Percentiles rank a stretch among this genome's conserved stretches.
phyloP scores from a whole-genome alignment of 2,888 invertebrate species.

The Cataglyphis albicans region DNA sequence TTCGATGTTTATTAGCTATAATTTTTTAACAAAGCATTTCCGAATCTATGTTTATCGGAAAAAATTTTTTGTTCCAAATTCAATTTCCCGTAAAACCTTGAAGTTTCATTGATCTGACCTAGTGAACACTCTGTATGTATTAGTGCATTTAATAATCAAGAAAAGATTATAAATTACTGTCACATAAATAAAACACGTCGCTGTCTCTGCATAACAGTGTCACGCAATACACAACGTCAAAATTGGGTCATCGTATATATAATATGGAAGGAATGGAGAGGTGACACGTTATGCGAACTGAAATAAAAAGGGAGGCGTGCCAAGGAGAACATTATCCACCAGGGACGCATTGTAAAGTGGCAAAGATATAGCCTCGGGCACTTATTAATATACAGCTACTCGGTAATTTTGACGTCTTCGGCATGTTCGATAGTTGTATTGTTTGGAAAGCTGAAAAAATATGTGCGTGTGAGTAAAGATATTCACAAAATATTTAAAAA shows the following conservation, averaged over 20 bases:
- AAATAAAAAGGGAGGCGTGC: slow-evolving; percentile 43
- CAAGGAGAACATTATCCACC: slow-evolving; percentile 28
- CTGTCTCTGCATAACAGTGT: neutral
- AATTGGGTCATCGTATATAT: slow-evolving; percentile 40
- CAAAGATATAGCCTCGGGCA: slow-evolving; percentile 14
- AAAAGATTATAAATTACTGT: slow-evolving; percentile 15
- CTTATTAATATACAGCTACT: slow-evolving; percentile 30
- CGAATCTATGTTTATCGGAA: too few species aligned
- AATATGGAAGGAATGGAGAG: slow-evolving; percentile 4
- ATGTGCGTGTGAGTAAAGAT: neutral
- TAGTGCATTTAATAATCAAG: neutral
- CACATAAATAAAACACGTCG: slow-evolving; percentile 8
- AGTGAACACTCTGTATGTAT: neutral
- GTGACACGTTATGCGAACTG: slow-evolving; percentile 15
- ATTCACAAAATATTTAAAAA: slow-evolving; percentile 19
- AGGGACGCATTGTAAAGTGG: slow-evolving; percentile 30
- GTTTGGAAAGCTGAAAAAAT: neutral
- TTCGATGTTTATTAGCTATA: too few species aligned
- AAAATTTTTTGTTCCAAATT: too few species aligned
- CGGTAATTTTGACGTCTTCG: slow-evolving; percentile 36
- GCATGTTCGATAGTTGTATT: slow-evolving; percentile 7
- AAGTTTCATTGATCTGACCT: too few species aligned
- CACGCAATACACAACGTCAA: slow-evolving; percentile 40
- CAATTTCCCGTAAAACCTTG: too few species aligned
- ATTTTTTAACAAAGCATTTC: too few species aligned